Conservation (phyloP, 2,797 vertebrate genomes). For the Paratrypauchen microcephalus region DNA sequence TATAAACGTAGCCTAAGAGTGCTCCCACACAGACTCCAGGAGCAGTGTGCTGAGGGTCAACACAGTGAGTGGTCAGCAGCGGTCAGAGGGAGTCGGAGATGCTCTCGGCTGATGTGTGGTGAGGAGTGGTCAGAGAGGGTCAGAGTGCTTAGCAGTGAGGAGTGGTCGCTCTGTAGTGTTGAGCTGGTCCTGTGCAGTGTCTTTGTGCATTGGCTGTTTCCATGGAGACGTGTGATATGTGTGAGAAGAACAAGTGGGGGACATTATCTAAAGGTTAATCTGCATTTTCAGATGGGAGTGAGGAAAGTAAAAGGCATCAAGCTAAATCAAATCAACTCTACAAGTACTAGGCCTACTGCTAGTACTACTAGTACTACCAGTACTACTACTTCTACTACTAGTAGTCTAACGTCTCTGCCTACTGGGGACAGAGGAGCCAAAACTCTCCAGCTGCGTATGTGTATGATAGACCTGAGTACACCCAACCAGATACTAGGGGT, state of each 20-base stretch:
- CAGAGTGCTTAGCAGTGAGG: not conserved
- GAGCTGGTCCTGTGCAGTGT: not conserved
- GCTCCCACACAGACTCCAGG: too few relatives aligned
- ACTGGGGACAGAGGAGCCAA: too few relatives aligned
- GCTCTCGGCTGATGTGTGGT: not conserved
- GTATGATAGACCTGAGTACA: too few relatives aligned
- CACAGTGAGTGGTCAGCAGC: not conserved
- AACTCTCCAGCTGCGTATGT: too few relatives aligned
- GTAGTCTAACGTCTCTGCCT: too few relatives aligned
- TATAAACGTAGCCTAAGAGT: too few relatives aligned
- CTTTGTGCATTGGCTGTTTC: constrained; percentile 8
- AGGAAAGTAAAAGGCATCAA: not conserved
- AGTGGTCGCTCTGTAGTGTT: not conserved
- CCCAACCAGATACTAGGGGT: too few relatives aligned
- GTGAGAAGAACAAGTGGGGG: not conserved
- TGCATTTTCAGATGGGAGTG: not conserved
- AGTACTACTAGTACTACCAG: too few relatives aligned
- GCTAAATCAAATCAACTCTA: not conserved
- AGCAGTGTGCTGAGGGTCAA: too few relatives aligned
- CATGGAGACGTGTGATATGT: constrained; percentile 6
- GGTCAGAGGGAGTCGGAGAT: not conserved
- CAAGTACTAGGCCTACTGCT: too few relatives aligned
- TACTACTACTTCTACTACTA: too few relatives aligned
- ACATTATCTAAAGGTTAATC: constrained; percentile 10
- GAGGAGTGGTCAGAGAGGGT: not conserved